phyloP scores from a whole-genome alignment of 1,140 invertebrate genomes.

The Pantala flavescens region DNA sequence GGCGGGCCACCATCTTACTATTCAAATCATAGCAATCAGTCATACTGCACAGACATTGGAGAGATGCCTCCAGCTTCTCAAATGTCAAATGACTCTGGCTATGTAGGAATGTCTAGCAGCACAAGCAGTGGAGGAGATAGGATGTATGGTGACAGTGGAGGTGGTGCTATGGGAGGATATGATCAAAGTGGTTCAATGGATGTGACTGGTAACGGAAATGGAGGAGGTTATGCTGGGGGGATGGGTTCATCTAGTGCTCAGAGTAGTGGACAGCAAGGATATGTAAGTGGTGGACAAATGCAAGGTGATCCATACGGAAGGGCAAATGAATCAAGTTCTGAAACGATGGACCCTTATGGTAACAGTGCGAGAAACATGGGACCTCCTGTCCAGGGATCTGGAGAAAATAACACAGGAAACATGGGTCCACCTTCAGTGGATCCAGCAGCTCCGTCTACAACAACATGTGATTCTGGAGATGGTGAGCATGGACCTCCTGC shows the following conservation, averaged over 20 bases:
- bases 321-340: background rate
- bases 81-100: background rate
- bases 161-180: background rate
- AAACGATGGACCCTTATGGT: background rate
- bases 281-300: background rate
- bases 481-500: background rate
- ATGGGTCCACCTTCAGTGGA: background rate
- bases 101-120: background rate
- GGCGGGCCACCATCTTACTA: background rate
- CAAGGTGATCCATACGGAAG: background rate
- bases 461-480: background rate
- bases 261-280: background rate
- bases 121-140: background rate
- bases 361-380: background rate
- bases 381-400: background rate
- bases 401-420: background rate
- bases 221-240: background rate
- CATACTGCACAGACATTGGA: background rate
- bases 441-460: background rate
- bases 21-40: background rate
- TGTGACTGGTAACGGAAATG: background rate
- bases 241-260: background rate
- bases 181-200: background rate
- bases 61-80: background rate
- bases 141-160: background rate